Base-by-base conservation (phyloP, 2,888 invertebrate genomes). In the Cephus nigrinus region DNA sequence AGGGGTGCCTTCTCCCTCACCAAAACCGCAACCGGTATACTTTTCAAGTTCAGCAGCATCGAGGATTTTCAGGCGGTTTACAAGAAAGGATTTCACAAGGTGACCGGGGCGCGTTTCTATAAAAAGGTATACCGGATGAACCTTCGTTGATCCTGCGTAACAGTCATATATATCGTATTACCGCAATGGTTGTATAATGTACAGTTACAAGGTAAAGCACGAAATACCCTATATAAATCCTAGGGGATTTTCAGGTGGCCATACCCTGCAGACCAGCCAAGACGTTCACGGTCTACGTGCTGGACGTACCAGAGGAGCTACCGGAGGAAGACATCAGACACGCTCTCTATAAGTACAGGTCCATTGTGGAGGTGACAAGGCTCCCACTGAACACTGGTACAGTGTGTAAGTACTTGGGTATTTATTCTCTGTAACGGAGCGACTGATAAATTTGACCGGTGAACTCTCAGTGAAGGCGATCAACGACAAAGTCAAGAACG, bases 251-350 rank as follows among this genome's bases (percentile, higher is more conserved):
- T 73, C 90, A 95, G 95, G 94, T 96, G 82, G 95, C 96, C 69
- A 96, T 97, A 86, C 97, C 97, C 5, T 97, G 97, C 90, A 93
- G 97, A 85, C 97, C 97, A 0, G 96, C 96, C 89, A 96, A 96
- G 92, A 97, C 96, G n/a, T 97, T 96, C 90, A 96, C 96, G 11
- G 93, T 97, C 82, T 95, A 96, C 91, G 96, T 96, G 74, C 94
- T 96, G 87, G 97, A 97, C 89, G 95, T 97, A 75, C 97, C 97
- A 0, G 95, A 96, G 85, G 97, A 97, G 88, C 93, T 97, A 34
- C 97, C 97, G 0, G 96, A 97, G 88, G 97, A 97, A 85, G 97
- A 97, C 90, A 95, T 97, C 34, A 93, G 97, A 71, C 95, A 96
- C 88, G 94, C 96, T n/a, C 93, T 96, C 82, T 96, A 96, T 92